phyloP scores from a whole-genome alignment of 2,888 invertebrate genomes.

The Pyralis farinalis region DNA sequence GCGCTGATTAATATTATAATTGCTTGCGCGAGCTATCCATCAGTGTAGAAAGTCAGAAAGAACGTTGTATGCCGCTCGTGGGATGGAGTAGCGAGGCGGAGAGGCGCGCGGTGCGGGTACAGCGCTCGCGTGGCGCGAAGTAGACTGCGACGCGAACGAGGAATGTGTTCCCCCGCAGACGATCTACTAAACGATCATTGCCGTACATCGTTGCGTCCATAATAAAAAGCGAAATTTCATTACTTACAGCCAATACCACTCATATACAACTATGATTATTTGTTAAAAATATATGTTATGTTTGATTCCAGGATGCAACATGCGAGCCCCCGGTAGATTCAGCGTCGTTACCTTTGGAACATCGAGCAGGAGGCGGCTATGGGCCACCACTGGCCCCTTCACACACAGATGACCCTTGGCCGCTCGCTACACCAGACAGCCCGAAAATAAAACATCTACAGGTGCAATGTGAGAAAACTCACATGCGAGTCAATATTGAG shows the following conservation, averaged over 20 bases:
- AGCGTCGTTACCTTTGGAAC: slow-evolving; percentile 90
- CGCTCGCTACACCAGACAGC: slow-evolving; percentile 92
- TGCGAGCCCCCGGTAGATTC: slow-evolving; percentile 91
- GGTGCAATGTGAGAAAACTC: slow-evolving; percentile 97
- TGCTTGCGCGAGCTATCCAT: slow-evolving; percentile 72
- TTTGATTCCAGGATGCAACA: slow-evolving; percentile 84
- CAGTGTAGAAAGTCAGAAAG: slow-evolving; percentile 78
- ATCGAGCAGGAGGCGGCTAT: slow-evolving; percentile 88
- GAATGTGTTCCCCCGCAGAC: slow-evolving; percentile 43
- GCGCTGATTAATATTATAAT: slow-evolving; percentile 80
- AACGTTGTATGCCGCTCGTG: slow-evolving; percentile 41
- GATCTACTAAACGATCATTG: slow-evolving; percentile 24
- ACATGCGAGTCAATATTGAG: slow-evolving; percentile 97
- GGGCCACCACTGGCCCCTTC: slow-evolving; percentile 84
- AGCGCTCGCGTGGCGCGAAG: slow-evolving; percentile 53
- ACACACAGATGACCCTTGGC: slow-evolving; percentile 92
- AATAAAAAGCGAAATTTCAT: not conserved
- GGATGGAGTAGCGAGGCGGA: slow-evolving; percentile 45
- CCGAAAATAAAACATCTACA: slow-evolving; percentile 96
- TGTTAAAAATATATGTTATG: slow-evolving; percentile 11
- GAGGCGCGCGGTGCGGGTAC: slow-evolving; percentile 36
- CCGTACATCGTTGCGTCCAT: not conserved
- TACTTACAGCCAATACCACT: not conserved
- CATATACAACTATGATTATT: not conserved
- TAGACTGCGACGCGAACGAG: slow-evolving; percentile 67